phyloP scores from a whole-genome alignment of 1,140 invertebrate genomes.

The Drosophila varians region DNA sequence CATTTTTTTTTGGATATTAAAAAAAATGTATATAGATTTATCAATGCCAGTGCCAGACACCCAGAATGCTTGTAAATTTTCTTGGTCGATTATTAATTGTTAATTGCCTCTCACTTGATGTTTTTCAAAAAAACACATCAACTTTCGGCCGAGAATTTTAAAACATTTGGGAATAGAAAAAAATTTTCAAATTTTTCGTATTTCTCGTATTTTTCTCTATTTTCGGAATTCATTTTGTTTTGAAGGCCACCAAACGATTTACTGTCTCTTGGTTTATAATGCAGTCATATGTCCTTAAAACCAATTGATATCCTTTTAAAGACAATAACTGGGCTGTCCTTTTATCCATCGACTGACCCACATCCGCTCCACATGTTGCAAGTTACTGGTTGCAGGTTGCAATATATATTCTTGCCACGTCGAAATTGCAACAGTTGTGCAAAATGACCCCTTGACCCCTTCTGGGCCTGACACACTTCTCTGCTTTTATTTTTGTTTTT shows the following conservation, averaged over 20 bases:
- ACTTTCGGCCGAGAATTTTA: conserved; percentile 11
- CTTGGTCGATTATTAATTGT: conserved; percentile 31
- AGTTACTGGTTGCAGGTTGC: conserved; percentile 11
- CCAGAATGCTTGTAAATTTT: conserved; percentile 21
- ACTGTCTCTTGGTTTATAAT: background rate
- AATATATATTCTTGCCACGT: background rate
- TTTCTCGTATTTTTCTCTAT: background rate
- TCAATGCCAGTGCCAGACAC: conserved; percentile 33
- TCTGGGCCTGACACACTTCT: conserved; percentile 52
- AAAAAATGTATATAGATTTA: conserved; percentile 20
- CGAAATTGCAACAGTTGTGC: conserved; percentile 26
- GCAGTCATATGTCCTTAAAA: conserved; percentile 26
- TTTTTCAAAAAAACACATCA: conserved; percentile 7
- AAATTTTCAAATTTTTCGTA: too few relatives aligned
- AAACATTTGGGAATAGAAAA: too few relatives aligned
- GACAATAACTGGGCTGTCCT: background rate
- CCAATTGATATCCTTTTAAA: conserved; percentile 26
- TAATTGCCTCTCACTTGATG: conserved; percentile 8
- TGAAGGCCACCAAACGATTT: background rate
- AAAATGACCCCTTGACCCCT: conserved; percentile 54
- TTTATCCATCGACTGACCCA: conserved; percentile 13
- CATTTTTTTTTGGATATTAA: background rate
- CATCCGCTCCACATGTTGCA: conserved; percentile 27
- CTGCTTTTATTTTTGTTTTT: conserved; percentile 7
- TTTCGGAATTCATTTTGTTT: background rate